Conservation (phyloP, 1,140 invertebrate species). For the Pollicipes pollicipes region DNA sequence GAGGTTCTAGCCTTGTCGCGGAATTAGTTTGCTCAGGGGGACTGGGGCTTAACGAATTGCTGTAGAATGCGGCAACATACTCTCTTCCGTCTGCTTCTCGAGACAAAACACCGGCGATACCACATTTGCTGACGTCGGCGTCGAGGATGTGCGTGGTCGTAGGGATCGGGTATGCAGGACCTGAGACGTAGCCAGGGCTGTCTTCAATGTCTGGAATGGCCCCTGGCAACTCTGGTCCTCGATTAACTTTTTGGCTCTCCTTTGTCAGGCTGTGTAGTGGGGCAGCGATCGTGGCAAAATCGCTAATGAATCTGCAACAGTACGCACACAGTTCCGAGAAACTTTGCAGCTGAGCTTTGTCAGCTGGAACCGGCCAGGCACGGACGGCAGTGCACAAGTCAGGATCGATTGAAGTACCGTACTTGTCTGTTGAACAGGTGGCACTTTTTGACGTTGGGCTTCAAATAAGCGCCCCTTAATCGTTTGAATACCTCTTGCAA, state of each 20-base stretch:
- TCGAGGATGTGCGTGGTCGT: neutral
- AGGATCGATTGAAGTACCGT: neutral
- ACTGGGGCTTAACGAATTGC: neutral
- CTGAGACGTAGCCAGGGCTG: no score
- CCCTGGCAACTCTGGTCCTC: neutral
- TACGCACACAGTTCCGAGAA: neutral
- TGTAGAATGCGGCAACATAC: neutral
- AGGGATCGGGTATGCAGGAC: neutral
- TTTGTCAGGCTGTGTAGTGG: neutral
- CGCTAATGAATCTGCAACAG: neutral
- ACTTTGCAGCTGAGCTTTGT: neutral
- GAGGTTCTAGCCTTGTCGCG: neutral
- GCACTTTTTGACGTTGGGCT: conserved; percentile 13
- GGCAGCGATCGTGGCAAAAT: neutral
- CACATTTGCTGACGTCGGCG: neutral
- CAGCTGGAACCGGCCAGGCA: neutral
- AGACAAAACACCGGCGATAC: neutral
- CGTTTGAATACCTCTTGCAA: conserved; percentile 7
- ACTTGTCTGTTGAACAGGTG: conserved; percentile 10
- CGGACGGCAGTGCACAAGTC: neutral
- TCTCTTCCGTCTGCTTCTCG: neutral
- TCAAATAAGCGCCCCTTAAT: conserved; percentile 7
- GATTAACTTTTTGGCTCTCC: neutral
- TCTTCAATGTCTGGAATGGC: neutral
- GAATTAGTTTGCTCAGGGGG: neutral